These are phyloP conservation scores for Harpagifer antarcticus DNA, from an alignment of 2,797 vertebrate species.

Conservation along the genomic window DNA sequence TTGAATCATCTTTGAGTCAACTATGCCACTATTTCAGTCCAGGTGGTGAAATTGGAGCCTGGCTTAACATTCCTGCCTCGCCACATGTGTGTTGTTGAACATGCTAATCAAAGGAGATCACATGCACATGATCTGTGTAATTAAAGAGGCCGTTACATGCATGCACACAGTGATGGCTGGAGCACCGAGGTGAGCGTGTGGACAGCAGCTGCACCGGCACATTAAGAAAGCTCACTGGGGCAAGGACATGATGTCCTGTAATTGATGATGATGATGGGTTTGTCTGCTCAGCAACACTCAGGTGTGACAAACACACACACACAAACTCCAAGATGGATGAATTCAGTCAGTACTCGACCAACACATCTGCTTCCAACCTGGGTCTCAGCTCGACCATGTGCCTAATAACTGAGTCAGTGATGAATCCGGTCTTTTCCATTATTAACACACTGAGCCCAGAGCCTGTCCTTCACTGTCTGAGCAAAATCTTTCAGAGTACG, in stretches of 20 bases:
- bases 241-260: constrained; percentile 64
- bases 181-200: constrained; percentile 43
- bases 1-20: constrained; percentile 7
- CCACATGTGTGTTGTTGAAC: constrained; percentile 13
- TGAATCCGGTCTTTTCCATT: constrained; percentile 21
- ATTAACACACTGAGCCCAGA: constrained; percentile 20
- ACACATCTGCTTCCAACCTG: constrained; percentile 48
- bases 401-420: constrained; percentile 37
- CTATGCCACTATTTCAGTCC: constrained; percentile 3
- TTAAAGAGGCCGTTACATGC: constrained; percentile 7
- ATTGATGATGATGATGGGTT: constrained; percentile 52
- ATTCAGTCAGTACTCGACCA: constrained; percentile 28
- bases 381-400: constrained; percentile 53
- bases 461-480: constrained; percentile 29
- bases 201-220: constrained; percentile 23
- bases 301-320: constrained; percentile 42
- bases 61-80: background rate
- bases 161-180: constrained; percentile 1
- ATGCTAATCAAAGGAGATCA: constrained; percentile 22
- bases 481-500: constrained; percentile 17
- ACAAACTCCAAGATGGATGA: constrained; percentile 19
- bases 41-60: constrained; percentile 12
- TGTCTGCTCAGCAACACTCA: constrained; percentile 40
- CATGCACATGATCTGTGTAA: background rate
- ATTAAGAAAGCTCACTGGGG: constrained; percentile 25